A percentile compares a stretch with the other conserved stretches of the same genome.
Conservation (phyloP, 2,888 invertebrate genomes). For the Ditula angustiorana region DNA sequence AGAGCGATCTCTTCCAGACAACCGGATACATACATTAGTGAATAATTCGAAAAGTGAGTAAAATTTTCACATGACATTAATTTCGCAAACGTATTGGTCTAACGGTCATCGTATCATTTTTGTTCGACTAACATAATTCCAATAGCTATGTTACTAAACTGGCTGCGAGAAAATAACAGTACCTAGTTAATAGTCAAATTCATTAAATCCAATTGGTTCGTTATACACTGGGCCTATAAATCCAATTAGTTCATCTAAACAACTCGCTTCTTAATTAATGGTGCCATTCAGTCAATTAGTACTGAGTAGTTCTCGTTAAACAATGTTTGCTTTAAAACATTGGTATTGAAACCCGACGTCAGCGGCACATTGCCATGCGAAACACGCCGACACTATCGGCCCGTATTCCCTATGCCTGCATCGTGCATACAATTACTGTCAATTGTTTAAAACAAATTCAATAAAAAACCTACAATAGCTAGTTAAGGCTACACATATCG, state of each 20-base stretch:
- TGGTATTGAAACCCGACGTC: not conserved
- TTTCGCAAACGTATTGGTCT: too few species aligned
- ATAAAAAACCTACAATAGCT: conserved; percentile 4
- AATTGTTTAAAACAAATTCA: conserved; percentile 6
- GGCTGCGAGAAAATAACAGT: not conserved
- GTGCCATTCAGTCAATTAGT: conserved; percentile 9
- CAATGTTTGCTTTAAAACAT: conserved; percentile 11
- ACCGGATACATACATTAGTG: too few species aligned
- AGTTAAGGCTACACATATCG: not conserved
- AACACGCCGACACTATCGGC: conserved; percentile 10
- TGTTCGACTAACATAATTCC: too few species aligned
- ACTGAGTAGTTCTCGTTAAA: not conserved
- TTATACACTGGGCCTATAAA: conserved; percentile 4
- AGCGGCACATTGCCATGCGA: conserved; percentile 16
- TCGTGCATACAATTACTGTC: conserved; percentile 21
- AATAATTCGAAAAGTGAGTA: too few species aligned
- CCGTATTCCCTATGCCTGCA: conserved; percentile 23
- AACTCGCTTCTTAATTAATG: conserved; percentile 15
- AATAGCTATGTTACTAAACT: not conserved
- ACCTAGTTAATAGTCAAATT: conserved; percentile 1
- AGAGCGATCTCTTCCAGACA: too few species aligned
- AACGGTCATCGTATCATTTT: too few species aligned
- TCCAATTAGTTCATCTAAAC: conserved; percentile 10
- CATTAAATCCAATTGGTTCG: conserved; percentile 11
- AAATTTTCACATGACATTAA: too few species aligned